These are phyloP conservation scores for Brachionus koreanus DNA, from an alignment of 1,140 invertebrate species.

Conservation along the genomic window DNA sequence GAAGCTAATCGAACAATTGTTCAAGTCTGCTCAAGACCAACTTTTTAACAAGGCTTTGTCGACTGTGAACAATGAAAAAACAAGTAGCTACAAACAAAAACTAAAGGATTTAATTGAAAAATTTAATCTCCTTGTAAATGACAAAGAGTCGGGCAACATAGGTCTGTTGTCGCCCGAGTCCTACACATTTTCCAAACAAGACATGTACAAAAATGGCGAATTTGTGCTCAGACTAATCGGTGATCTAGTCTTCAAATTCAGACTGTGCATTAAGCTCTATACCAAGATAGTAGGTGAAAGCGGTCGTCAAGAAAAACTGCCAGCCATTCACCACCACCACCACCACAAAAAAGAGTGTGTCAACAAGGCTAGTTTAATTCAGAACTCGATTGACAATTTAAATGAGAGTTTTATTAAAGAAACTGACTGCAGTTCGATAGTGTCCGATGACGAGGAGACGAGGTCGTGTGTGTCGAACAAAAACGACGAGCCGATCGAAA, in stretches of 20 bases:
- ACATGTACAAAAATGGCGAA: conserved; percentile 27
- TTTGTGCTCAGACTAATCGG: conserved; percentile 8
- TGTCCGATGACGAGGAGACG: neutral
- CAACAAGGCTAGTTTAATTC: neutral
- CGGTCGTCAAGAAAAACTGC: neutral
- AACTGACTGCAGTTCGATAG: conserved; percentile 22
- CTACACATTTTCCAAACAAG: neutral
- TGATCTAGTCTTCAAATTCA: conserved; percentile 9
- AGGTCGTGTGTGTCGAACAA: neutral
- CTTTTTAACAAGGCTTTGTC: neutral
- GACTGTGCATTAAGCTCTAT: neutral
- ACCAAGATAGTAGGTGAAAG: neutral
- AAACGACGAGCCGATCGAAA: neutral
- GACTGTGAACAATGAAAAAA: neutral
- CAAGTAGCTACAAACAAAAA: neutral
- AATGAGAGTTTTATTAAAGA: conserved; percentile 38
- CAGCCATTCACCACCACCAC: neutral
- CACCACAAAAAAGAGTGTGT: neutral
- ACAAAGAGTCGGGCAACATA: neutral
- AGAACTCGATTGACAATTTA: neutral
- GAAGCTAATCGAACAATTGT: conserved; percentile 1
- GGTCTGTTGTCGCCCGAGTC: conserved; percentile 23
- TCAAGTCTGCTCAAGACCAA: neutral
- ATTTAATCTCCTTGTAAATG: neutral
- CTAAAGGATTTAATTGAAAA: neutral